phyloP scores from a whole-genome alignment of 2,797 vertebrate genomes.

The Crenichthys baileyi region DNA sequence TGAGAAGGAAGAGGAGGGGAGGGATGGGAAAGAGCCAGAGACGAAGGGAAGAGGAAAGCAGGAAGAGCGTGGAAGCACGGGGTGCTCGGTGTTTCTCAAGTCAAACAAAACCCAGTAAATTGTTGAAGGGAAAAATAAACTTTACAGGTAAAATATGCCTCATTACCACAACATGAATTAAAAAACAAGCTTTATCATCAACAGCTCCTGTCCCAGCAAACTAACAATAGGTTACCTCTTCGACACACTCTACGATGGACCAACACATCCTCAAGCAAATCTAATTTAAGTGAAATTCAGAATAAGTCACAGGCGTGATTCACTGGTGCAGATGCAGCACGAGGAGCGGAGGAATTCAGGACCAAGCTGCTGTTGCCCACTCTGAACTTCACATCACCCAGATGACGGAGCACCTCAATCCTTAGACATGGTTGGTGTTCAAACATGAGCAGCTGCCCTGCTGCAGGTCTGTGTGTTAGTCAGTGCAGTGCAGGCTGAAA shows the following conservation, averaged over 20 bases:
- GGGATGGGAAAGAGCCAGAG: slow-evolving; percentile 4
- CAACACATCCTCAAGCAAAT: slow-evolving; percentile 29
- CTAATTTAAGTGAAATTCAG: slow-evolving; percentile 50
- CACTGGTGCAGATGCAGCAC: slow-evolving; percentile 8
- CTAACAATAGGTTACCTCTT: not conserved
- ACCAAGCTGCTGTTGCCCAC: slow-evolving; percentile 16
- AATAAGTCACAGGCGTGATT: slow-evolving; percentile 53
- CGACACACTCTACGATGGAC: not conserved
- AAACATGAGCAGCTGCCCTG: slow-evolving; percentile 41
- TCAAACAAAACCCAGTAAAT: not conserved
- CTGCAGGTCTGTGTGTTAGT: not conserved
- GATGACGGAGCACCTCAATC: not conserved
- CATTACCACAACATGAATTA: not conserved
- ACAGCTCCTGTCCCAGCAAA: not conserved
- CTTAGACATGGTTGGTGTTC: not conserved
- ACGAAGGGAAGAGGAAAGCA: slow-evolving; percentile 12
- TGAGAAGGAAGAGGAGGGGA: not conserved
- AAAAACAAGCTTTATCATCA: not conserved
- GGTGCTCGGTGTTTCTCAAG: slow-evolving; percentile 4
- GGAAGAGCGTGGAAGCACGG: slow-evolving; percentile 7
- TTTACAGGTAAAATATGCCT: not conserved
- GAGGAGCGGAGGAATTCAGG: slow-evolving; percentile 26
- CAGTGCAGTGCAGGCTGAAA: not conserved
- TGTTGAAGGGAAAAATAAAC: not conserved
- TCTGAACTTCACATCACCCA: slow-evolving; percentile 21